Conservation (phyloP, 2,797 vertebrate species). For the Apogon talboti region DNA sequence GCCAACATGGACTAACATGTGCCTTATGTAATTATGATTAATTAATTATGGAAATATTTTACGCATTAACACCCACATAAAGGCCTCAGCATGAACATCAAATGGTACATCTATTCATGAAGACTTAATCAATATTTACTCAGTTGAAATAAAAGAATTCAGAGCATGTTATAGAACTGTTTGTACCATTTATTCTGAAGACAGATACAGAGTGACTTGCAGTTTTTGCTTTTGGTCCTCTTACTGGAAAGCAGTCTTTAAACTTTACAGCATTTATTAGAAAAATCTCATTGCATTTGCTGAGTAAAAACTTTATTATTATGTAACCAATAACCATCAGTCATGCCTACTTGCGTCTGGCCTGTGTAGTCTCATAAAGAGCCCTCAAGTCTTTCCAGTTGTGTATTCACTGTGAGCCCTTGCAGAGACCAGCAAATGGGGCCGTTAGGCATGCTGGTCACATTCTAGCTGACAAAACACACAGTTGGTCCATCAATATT, state of each 20-base stretch:
- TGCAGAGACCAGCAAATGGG: conserved; percentile 45
- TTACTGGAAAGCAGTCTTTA: not conserved
- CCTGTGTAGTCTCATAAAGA: conserved; percentile 35
- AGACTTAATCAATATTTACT: no score
- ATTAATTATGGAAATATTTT: not conserved
- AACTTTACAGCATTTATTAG: not conserved
- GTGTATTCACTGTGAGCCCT: conserved; percentile 40
- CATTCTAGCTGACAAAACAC: conserved; percentile 69
- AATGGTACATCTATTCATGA: no score
- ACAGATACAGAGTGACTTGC: conserved; percentile 2
- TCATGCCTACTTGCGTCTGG: conserved; percentile 27
- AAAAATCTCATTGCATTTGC: not conserved
- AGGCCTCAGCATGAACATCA: no score
- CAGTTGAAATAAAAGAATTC: no score
- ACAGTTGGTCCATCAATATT: conserved; percentile 64
- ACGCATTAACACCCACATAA: not conserved
- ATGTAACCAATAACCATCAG: conserved; percentile 33
- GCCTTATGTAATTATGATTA: not conserved
- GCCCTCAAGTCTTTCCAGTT: conserved; percentile 28
- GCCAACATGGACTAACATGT: no score
- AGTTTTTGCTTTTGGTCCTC: not conserved
- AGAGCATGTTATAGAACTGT: not conserved
- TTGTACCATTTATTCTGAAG: not conserved
- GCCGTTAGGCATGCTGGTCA: conserved; percentile 59
- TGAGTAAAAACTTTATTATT: conserved; percentile 29